These are phyloP conservation scores for Eurytoma californica DNA, from an alignment of 2,888 invertebrate genomes.

Conservation along the genomic window DNA sequence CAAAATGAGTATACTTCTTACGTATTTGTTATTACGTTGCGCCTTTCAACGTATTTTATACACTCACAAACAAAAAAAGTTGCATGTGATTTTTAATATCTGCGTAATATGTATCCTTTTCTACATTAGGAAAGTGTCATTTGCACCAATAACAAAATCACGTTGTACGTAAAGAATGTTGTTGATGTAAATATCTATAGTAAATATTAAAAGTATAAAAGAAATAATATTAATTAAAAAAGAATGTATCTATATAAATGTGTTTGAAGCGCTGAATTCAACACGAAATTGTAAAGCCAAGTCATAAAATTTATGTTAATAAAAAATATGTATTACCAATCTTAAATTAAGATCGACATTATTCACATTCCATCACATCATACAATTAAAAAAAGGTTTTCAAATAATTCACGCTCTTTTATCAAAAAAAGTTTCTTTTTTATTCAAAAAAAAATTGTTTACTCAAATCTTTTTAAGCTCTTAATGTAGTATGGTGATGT, in stretches of 20 bases:
- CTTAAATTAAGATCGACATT: slow-evolving; percentile 19
- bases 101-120: slow-evolving; percentile 33
- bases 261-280: slow-evolving; percentile 24
- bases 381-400: neutral
- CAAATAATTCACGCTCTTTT: slow-evolving; percentile 6
- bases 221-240: slow-evolving; percentile 32
- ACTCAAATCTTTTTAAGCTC: slow-evolving; percentile 50
- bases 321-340: slow-evolving; percentile 52
- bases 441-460: slow-evolving; percentile 45
- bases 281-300: slow-evolving; percentile 47
- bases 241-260: slow-evolving; percentile 39
- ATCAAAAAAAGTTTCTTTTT: slow-evolving; percentile 39
- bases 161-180: slow-evolving; percentile 45
- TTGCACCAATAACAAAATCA: slow-evolving; percentile 38
- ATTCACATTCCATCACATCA: slow-evolving; percentile 3
- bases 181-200: slow-evolving; percentile 50
- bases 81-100: slow-evolving; percentile 12
- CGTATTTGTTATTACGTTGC: slow-evolving; percentile 36
- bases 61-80: slow-evolving; percentile 38
- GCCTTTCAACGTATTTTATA: slow-evolving; percentile 44
- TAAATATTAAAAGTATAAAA: slow-evolving; percentile 26
- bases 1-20: slow-evolving; percentile 19
- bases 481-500: slow-evolving; percentile 45
- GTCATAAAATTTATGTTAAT: slow-evolving; percentile 54
- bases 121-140: slow-evolving; percentile 31